A percentile compares a stretch with the other conserved stretches of the same genome.
These are phyloP conservation scores for Malachius bipustulatus DNA, from an alignment of 2,888 invertebrate species.

Conservation along the genomic window DNA sequence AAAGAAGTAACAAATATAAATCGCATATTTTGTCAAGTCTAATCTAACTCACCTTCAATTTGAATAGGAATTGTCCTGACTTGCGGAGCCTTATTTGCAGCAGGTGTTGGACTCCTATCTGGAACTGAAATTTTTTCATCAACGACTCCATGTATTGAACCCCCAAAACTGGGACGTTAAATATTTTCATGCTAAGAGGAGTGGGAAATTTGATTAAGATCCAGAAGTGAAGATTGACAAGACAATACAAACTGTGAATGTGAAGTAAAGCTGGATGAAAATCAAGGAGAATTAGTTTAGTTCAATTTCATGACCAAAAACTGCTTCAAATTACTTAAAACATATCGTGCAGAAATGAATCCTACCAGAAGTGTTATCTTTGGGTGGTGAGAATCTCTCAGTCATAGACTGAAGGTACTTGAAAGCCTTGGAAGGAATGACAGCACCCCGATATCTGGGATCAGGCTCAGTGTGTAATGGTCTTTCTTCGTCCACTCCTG, in stretches of 20 bases:
- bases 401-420: conserved; percentile 55
- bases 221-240: too few species aligned
- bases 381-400: conserved; percentile 21
- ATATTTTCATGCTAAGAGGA: too few species aligned
- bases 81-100: conserved; percentile 26
- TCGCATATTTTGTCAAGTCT: conserved; percentile 12
- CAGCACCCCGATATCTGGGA: conserved; percentile 48
- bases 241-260: too few species aligned
- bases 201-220: too few species aligned
- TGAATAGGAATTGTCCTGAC: conserved; percentile 54
- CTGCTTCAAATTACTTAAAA: too few species aligned
- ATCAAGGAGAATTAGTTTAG: too few species aligned
- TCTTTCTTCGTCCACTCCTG: conserved; percentile 41
- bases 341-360: not conserved
- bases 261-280: too few species aligned
- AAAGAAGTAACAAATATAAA: conserved; percentile 7
- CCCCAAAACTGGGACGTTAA: too few species aligned
- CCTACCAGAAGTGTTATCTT: conserved; percentile 1
- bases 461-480: conserved; percentile 46
- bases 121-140: too few species aligned
- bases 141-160: too few species aligned
- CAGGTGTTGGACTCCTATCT: conserved; percentile 18
- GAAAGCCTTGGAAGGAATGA: conserved; percentile 58
- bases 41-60: conserved; percentile 41
- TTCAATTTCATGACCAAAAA: too few species aligned